Percentiles rank a stretch among this genome's conserved stretches.
Evolutionary conservation across 2,888 invertebrate species (phyloP).

Genomic region (Calephelis perditalis): DNA sequence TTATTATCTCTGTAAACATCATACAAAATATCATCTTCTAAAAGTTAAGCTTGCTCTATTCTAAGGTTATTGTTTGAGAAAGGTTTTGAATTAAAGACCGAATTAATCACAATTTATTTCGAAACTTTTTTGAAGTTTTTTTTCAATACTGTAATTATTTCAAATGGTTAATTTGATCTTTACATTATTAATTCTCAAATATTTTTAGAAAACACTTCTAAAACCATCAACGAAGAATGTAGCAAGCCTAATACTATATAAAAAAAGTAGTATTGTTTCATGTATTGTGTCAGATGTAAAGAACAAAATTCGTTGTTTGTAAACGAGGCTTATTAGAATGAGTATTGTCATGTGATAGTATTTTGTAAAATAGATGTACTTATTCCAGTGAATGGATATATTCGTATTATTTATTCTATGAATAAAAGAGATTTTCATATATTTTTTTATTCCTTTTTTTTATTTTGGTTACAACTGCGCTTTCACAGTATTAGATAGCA

Average conservation of each 20-base stretch:
- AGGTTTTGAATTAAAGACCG: no score
- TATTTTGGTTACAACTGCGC: conserved; percentile 7
- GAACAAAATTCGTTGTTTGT: conserved; percentile 18
- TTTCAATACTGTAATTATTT: no score
- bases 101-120: no score
- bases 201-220: no score
- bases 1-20: conserved; percentile 3
- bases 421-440: conserved; percentile 51
- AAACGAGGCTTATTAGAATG: conserved; percentile 22
- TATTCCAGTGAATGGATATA: conserved; percentile 28
- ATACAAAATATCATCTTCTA: not conserved
- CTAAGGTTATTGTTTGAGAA: no score
- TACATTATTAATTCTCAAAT: no score
- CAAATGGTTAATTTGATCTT: no score
- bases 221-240: not conserved
- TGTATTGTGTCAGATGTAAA: not conserved
- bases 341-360: conserved; percentile 20
- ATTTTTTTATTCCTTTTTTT: conserved; percentile 21
- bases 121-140: no score
- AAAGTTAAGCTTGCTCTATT: not conserved
- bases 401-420: conserved; percentile 65
- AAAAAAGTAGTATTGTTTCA: not conserved
- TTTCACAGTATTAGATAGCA: no score
- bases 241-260: not conserved
- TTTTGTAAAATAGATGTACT: conserved; percentile 29